Evolutionary conservation across 2,797 vertebrate genomes (phyloP).

Genomic region (Fundulus diaphanus): DNA sequence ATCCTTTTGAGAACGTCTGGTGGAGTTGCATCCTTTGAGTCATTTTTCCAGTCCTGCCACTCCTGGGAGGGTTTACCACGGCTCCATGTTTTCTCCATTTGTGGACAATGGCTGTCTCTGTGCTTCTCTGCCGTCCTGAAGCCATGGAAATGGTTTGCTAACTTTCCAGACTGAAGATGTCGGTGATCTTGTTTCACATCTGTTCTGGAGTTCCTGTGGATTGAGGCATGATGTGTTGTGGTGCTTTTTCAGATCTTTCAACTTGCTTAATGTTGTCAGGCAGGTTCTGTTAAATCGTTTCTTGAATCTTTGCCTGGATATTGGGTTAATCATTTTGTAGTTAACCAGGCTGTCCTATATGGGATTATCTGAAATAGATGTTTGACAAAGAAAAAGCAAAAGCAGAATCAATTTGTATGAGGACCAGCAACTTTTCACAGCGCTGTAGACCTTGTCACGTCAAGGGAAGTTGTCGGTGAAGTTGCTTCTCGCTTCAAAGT

Average conservation of each 20-base stretch:
- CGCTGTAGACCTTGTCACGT: neutral
- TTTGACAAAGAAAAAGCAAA: neutral
- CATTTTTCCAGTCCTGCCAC: no score
- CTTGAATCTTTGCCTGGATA: neutral
- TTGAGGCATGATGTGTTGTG: neutral
- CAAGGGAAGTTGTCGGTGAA: neutral
- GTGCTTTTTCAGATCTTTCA: neutral
- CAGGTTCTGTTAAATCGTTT: neutral
- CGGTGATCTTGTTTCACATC: no score
- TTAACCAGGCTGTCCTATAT: neutral
- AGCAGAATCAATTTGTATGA: neutral
- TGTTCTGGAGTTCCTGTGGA: neutral
- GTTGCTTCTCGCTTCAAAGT: no score
- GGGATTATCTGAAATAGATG: neutral
- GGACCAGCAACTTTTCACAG: neutral
- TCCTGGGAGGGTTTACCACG: no score
- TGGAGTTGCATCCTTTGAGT: no score
- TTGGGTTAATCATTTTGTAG: neutral
- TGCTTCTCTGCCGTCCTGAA: no score
- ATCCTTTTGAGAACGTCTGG: no score
- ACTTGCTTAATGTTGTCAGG: no score
- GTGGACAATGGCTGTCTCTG: no score
- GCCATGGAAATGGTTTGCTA: no score
- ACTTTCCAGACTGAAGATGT: no score
- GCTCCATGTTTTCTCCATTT: no score